A percentile compares a stretch with the other conserved stretches of the same genome.
These are phyloP conservation scores for Platynereis dumerilii DNA, from an alignment of 2,888 invertebrate genomes.

Conservation along the genomic window DNA sequence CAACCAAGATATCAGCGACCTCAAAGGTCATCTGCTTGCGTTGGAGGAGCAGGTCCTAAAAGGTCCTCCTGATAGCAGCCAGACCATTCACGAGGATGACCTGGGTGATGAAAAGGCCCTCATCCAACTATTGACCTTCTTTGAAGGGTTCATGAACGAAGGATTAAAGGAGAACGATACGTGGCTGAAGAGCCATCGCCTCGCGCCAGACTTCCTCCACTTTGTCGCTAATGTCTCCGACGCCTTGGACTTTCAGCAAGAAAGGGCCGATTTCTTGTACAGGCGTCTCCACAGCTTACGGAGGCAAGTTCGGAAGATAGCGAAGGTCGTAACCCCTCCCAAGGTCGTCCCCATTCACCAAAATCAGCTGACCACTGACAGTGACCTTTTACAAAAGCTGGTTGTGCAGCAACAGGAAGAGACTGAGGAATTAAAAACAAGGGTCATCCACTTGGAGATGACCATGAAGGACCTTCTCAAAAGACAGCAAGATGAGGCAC, in stretches of 20 bases:
- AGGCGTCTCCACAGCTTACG: not conserved
- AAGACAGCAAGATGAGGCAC: too few relatives aligned
- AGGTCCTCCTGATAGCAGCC: not conserved
- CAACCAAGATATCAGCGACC: conserved; percentile 19
- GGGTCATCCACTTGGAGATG: too few relatives aligned
- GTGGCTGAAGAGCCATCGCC: not conserved
- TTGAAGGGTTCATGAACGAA: not conserved
- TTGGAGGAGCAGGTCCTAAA: not conserved
- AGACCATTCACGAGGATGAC: not conserved
- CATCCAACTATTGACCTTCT: not conserved
- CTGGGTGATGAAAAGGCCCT: not conserved
- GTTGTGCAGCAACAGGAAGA: too few relatives aligned
- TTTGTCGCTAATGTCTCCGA: not conserved
- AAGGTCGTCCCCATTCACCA: too few relatives aligned
- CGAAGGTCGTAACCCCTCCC: too few relatives aligned
- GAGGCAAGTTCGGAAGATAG: not conserved
- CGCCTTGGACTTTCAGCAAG: not conserved
- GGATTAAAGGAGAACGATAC: too few relatives aligned
- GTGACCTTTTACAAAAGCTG: too few relatives aligned
- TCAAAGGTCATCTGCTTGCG: conserved; percentile 7
- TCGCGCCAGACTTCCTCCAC: conserved; percentile 1
- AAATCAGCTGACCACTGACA: too few relatives aligned
- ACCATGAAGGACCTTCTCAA: too few relatives aligned
- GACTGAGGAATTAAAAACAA: too few relatives aligned
- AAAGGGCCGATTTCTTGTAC: not conserved